Evolutionary conservation across 2,113 vertebrate genomes (phyloP), one percentile per base, ranked within the genome.

Genomic region (Tympanuchus pallidicinctus): DNA sequence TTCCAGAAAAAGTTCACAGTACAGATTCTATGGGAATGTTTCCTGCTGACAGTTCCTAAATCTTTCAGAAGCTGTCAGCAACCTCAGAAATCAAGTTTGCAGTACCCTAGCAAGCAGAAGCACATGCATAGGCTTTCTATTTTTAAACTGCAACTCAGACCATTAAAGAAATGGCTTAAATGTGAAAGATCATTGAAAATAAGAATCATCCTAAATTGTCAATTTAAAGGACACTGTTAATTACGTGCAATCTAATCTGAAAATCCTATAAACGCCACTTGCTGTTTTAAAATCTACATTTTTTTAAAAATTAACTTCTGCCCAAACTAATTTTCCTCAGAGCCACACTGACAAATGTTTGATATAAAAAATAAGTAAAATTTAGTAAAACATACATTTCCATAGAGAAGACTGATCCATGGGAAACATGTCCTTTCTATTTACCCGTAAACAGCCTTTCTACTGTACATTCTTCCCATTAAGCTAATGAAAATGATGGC

Each of bases 1-100:
- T 95, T 87, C 91, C 95, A 88, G 90, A 94, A 96, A 95, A 93
- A 94, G 73, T 95, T 96, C 92, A 87, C 84, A 93, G 95, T 93
- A 95, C 82, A 92, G 91, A 97, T 96, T 98, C 93, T 96, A 93
- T 95, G 89, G 72, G 87, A 97, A 93, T 96, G 94, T 97, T 98
- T 97, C 97, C 94, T 97, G 94, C 96, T 97, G 92, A 94, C 96
- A 96, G 97, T 97, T 97, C 79, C 96, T 98, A 98, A 98, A 98
- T 98, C 97, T 98, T 98, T 98, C 97, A 97, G 93, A 97, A 97
- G 92, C 97, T 98, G 97, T 98, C 97, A 98, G 97, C 96, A 97
- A 88, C 75, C 96, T 98, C 97, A 97, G 96, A 97, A 98, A 97
- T 98, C 97, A 98, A 97, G 97, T 97, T 93, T 96, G 95, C 96